These are phyloP conservation scores for Chloroceryle amazona DNA, from an alignment of 2,797 vertebrate genomes.

Conservation along the genomic window DNA sequence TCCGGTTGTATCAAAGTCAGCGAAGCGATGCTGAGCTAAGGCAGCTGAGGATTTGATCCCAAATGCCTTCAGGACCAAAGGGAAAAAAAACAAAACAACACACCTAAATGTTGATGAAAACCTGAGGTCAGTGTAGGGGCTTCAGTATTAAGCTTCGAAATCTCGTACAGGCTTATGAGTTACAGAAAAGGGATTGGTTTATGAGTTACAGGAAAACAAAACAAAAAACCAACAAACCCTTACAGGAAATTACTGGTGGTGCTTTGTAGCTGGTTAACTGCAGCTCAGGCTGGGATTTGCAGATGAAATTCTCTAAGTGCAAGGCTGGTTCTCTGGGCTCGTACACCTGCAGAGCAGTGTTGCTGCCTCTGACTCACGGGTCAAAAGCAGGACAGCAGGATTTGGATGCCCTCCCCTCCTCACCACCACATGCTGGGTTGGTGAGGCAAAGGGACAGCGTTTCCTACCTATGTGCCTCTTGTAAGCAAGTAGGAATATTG, in stretches of 20 bases:
- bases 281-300: neutral
- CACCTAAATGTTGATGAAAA: neutral
- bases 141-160: slow-evolving; percentile 2
- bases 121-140: neutral
- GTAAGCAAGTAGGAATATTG: neutral
- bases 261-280: neutral
- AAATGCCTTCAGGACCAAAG: neutral
- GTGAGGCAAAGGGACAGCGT: neutral
- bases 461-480: accelerated
- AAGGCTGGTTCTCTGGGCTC: neutral
- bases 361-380: neutral
- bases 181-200: neutral
- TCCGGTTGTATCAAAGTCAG: neutral
- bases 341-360: neutral
- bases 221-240: neutral
- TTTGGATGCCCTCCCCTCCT: neutral
- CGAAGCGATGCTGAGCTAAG: neutral
- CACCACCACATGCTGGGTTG: neutral
- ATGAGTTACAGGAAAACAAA: neutral
- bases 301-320: neutral
- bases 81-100: accelerated
- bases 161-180: neutral
- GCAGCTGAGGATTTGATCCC: slow-evolving; percentile 8
- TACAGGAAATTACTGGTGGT: slow-evolving; percentile 11
- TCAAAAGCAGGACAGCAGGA: neutral